Conservation (phyloP, 1,140 invertebrate genomes). For the Drosophila prosaltans region DNA sequence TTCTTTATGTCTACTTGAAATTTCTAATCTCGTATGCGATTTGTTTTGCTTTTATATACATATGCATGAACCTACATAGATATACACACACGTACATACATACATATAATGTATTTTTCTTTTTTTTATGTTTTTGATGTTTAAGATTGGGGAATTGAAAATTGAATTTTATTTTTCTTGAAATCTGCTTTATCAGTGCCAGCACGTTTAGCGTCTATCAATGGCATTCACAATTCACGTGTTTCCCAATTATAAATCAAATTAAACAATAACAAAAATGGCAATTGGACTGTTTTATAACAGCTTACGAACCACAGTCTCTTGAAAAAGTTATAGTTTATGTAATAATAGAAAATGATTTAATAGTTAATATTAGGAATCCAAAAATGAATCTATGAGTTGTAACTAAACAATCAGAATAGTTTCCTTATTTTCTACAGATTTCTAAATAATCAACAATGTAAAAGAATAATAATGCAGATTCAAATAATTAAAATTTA, state of each 20-base stretch:
- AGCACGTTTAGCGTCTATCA: not conserved
- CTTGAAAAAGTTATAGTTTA: not conserved
- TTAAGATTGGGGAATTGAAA: slow-evolving; percentile 11
- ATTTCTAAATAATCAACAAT: no score
- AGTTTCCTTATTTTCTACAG: no score
- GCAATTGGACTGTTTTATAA: not conserved
- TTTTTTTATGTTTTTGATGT: slow-evolving; percentile 1
- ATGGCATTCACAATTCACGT: slow-evolving; percentile 6
- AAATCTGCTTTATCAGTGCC: slow-evolving; percentile 9
- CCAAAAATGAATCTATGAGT: no score
- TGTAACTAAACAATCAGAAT: no score
- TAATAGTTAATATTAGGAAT: no score
- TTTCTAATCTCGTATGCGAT: slow-evolving; percentile 52
- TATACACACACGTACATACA: not conserved
- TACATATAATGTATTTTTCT: not conserved
- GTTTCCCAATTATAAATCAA: not conserved
- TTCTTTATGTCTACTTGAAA: slow-evolving; percentile 52
- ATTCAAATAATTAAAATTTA: no score
- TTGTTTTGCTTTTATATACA: slow-evolving; percentile 27
- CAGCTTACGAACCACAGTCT: not conserved
- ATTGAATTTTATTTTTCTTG: slow-evolving; percentile 7
- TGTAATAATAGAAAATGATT: not conserved
- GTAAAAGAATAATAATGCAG: no score
- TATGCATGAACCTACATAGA: not conserved
- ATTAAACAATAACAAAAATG: not conserved